Conservation (phyloP, 35 echinoderm and acorn worm genomes). For the Apostichopus californicus region DNA sequence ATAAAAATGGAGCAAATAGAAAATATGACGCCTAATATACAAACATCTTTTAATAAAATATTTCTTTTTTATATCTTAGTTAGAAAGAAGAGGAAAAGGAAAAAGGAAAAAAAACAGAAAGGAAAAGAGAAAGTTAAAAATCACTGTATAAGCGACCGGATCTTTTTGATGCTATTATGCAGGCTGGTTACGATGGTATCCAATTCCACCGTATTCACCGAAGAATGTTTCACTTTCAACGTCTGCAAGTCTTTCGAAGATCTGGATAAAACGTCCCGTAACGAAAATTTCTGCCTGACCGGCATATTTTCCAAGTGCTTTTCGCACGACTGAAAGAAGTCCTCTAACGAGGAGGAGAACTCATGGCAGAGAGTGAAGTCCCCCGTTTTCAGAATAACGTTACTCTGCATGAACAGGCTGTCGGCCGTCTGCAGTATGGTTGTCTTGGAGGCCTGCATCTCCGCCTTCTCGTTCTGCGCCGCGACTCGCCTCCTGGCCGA, state of each 20-base stretch:
- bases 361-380: slow-evolving; percentile 75
- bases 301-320: slow-evolving; percentile 79
- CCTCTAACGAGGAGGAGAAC: slow-evolving; percentile 69
- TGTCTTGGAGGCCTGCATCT: slow-evolving; percentile 52
- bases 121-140: neutral
- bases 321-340: slow-evolving; percentile 74
- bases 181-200: slow-evolving; percentile 40
- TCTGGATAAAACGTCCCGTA: slow-evolving; percentile 70
- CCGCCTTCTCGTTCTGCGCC: slow-evolving; percentile 35
- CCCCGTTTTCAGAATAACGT: slow-evolving; percentile 63
- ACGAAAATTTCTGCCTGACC: slow-evolving; percentile 67
- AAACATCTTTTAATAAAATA: slow-evolving; percentile 39
- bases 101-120: neutral
- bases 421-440: slow-evolving; percentile 66
- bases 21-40: slow-evolving; percentile 50
- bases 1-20: slow-evolving; percentile 30
- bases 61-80: slow-evolving; percentile 24
- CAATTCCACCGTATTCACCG: slow-evolving; percentile 18
- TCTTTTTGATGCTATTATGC: slow-evolving; percentile 46
- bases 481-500: slow-evolving; percentile 34
- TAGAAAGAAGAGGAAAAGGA: neutral
- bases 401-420: slow-evolving; percentile 58
- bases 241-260: slow-evolving; percentile 12
- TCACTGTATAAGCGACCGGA: slow-evolving; percentile 49
- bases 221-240: slow-evolving; percentile 40